These are phyloP conservation scores for Acanthisitta chloris DNA, from an alignment of 2,113 vertebrate genomes.

Conservation along the genomic window DNA sequence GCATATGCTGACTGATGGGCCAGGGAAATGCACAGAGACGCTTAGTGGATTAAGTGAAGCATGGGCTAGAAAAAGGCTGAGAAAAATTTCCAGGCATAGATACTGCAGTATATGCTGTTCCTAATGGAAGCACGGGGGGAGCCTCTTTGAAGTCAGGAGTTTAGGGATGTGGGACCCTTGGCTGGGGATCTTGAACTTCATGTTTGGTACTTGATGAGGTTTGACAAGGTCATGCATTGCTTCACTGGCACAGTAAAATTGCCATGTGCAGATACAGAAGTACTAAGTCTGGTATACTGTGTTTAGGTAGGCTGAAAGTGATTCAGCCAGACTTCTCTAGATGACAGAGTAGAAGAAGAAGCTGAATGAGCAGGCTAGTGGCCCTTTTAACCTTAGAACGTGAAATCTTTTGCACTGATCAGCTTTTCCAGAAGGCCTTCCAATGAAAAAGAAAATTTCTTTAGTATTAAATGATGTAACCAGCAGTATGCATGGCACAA, in stretches of 20 bases:
- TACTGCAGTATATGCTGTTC: background rate
- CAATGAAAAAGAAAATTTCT: background rate
- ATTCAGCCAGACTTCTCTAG: background rate
- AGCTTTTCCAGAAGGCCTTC: slow-evolving; percentile 9
- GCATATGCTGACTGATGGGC: background rate
- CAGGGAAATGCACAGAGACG: background rate
- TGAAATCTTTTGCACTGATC: background rate
- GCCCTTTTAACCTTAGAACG: background rate
- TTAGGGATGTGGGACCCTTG: background rate
- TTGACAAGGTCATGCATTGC: background rate
- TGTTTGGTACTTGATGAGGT: background rate
- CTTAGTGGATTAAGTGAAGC: background rate
- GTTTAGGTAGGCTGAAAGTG: background rate
- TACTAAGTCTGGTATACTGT: background rate
- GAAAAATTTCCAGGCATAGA: background rate
- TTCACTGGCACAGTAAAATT: background rate
- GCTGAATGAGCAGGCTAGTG: background rate
- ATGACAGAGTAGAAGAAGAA: background rate
- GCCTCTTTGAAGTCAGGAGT: background rate
- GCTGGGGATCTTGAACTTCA: background rate
- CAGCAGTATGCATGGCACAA: background rate
- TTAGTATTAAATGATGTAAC: background rate
- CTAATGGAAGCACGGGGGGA: background rate
- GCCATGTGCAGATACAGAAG: background rate
- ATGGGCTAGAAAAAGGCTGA: background rate